Evolutionary conservation across 2,888 invertebrate genomes (phyloP), one percentile per base, ranked within the genome.

Genomic region (Erpobdella octoculata): DNA sequence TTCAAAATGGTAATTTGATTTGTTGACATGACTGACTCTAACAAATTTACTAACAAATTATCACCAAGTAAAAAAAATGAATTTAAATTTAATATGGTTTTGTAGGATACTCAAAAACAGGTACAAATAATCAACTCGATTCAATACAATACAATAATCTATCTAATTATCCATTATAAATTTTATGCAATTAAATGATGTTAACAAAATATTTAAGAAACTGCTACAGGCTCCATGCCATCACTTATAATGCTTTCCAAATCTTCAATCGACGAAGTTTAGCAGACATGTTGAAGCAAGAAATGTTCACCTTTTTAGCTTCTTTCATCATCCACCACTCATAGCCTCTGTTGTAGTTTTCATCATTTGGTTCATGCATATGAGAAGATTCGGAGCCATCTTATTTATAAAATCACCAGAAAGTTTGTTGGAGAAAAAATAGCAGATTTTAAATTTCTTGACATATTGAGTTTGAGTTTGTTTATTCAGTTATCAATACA

Each of bases 271-370:
- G n/a, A n/a, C n/a, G n/a, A n/a, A n/a, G n/a, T n/a, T n/a, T n/a
- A n/a, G n/a, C n/a, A n/a, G n/a, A n/a, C n/a, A n/a, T n/a, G n/a
- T 15, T 15, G 46, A n/a, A 21, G 31, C n/a, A n/a, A 31, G n/a
- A 62, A 1, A 62, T 21, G 6, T 4, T 58, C 18, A 77, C 78
- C 74, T 76, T 76, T 67, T 78, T 79, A 0, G 79, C 80, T 66
- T 80, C 79, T 41, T 73, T 71, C 76, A 81, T 79, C 25, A 81
- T 73, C 76, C 78, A 77, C 78, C 80, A 81, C 74, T 81, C 80
- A 62, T 81, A 81, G 31, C 79, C 80, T 1, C 78, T 71, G 25
- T 76, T 33, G 66, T 77, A 81, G 46, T 78, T 77, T 69, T 76
- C 74, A 59, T 78, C 76, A 31, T 73, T 72, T 28, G 72, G 72